These are phyloP conservation scores for Danio jaintianensis DNA, from an alignment of 2,797 vertebrate genomes.

Conservation along the genomic window DNA sequence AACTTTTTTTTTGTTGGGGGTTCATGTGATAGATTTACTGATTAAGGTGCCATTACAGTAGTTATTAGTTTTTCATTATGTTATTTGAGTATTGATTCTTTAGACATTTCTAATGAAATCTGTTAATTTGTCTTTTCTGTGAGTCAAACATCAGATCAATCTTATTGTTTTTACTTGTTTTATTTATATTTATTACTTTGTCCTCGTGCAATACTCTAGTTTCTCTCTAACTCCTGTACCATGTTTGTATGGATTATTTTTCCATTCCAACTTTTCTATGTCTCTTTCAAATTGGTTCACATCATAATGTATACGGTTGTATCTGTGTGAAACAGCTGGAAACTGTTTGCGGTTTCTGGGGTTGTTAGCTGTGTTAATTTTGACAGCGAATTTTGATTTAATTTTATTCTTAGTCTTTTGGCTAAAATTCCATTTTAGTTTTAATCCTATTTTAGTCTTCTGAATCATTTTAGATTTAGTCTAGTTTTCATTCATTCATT, in stretches of 20 bases:
- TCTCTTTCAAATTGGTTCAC: background rate
- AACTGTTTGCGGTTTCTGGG: background rate
- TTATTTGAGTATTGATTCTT: background rate
- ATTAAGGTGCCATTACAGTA: too few species aligned
- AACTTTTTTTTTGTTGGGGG: background rate
- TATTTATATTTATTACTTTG: background rate
- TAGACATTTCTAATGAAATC: background rate
- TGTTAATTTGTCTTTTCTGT: background rate
- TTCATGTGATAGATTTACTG: background rate
- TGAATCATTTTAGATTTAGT: too few species aligned
- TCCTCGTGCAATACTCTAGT: background rate
- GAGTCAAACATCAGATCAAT: background rate
- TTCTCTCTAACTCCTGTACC: background rate
- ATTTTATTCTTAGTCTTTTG: too few species aligned
- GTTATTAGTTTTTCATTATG: background rate
- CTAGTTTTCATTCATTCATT: too few species aligned
- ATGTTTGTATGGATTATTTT: too few species aligned
- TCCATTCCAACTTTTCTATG: background rate
- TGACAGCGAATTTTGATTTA: too few species aligned
- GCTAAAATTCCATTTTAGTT: too few species aligned
- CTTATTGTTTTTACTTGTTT: background rate
- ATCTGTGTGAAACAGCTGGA: background rate
- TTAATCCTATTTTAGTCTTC: too few species aligned
- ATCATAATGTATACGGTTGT: constrained; percentile 4
- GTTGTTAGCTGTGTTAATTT: too few species aligned